Percentiles rank a stretch among this genome's conserved stretches.
These are phyloP conservation scores for Ophion ellenae DNA, from an alignment of 2,888 invertebrate genomes.

Conservation along the genomic window DNA sequence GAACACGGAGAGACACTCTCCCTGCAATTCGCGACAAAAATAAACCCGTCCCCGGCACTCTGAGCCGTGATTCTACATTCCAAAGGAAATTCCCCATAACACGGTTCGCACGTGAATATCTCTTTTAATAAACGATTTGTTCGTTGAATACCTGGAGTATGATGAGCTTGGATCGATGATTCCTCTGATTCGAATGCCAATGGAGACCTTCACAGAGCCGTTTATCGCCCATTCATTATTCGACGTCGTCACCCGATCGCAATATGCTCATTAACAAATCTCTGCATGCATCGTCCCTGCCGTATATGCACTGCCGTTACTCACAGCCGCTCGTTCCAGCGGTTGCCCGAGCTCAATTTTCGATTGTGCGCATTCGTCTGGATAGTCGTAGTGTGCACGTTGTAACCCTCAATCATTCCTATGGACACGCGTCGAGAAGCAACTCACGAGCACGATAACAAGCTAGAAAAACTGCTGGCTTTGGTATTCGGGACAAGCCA, in stretches of 20 bases:
- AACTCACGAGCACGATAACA: not conserved
- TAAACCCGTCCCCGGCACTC: conserved; percentile 69
- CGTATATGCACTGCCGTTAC: conserved; percentile 64
- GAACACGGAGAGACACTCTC: conserved; percentile 22
- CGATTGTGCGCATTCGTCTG: not conserved
- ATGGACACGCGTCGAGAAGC: not conserved
- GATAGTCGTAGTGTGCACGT: not conserved
- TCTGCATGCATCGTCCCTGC: conserved; percentile 49
- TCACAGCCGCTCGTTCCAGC: conserved; percentile 44
- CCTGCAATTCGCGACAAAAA: conserved; percentile 67
- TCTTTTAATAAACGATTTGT: not conserved
- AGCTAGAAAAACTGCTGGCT: not conserved
- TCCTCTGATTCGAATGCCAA: not conserved
- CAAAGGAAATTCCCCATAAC: not conserved
- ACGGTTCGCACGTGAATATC: not conserved
- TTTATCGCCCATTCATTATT: conserved; percentile 5
- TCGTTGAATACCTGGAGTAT: not conserved
- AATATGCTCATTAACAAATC: conserved; percentile 42
- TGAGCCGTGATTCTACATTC: conserved; percentile 45
- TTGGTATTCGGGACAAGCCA: too few species aligned
- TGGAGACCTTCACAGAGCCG: not conserved
- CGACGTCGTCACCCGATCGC: not conserved
- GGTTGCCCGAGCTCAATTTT: conserved; percentile 36
- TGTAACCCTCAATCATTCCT: not conserved
- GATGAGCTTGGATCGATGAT: not conserved